phyloP scores from a whole-genome alignment of 1,140 invertebrate species.

The Diorhabda carinulata region DNA sequence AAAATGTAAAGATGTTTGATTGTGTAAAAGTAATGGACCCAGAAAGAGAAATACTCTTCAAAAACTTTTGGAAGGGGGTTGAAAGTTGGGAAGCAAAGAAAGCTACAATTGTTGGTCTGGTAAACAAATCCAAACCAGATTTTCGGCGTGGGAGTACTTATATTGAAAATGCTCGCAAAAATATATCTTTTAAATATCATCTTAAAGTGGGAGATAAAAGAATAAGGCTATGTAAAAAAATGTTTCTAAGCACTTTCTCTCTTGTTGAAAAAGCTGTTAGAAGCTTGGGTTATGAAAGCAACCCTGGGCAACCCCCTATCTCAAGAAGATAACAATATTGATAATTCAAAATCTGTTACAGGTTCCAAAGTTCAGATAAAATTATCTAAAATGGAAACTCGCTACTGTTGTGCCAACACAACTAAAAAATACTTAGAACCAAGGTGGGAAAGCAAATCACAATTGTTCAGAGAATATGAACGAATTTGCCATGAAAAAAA shows the following conservation, averaged over 20 bases:
- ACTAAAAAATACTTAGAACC: too few species aligned
- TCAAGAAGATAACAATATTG: too few species aligned
- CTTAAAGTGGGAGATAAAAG: background rate
- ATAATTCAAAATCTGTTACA: too few species aligned
- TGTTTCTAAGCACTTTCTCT: slow-evolving; percentile 11
- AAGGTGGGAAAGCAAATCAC: too few species aligned
- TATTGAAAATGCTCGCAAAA: too few species aligned
- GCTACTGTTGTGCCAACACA: background rate
- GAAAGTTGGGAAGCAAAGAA: slow-evolving; percentile 9
- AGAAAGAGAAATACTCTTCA: slow-evolving; percentile 9
- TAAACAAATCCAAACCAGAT: too few species aligned
- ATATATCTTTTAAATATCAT: too few species aligned
- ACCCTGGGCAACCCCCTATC: background rate
- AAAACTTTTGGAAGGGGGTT: slow-evolving; percentile 13
- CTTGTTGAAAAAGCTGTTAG: background rate
- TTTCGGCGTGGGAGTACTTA: too few species aligned
- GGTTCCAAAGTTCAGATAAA: background rate
- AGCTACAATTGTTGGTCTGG: too few species aligned
- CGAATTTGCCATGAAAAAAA: too few species aligned
- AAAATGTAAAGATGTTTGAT: background rate
- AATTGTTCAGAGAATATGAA: too few species aligned
- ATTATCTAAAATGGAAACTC: background rate
- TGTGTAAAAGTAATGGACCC: slow-evolving; percentile 2
- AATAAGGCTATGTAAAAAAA: slow-evolving; percentile 8
- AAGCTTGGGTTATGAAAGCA: slow-evolving; percentile 6